Base-by-base conservation (phyloP, 2,797 vertebrate species). In the Apogon hyalosoma region DNA sequence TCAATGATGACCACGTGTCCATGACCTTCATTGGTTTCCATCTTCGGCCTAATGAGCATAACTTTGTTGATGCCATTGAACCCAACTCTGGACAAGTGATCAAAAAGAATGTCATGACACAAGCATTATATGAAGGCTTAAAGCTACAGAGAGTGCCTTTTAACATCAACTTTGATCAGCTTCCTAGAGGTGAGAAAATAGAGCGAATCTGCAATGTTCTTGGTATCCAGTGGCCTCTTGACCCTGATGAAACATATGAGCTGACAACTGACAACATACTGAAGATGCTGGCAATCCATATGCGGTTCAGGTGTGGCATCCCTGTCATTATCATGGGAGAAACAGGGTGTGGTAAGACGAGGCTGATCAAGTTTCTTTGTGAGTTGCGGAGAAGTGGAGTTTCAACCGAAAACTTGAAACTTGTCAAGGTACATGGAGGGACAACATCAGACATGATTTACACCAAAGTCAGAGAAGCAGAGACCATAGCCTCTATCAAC, bases 11-110 rank as follows among this genome's bases (percentile, higher is more conserved):
- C 73, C 95, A 86, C 1, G 69, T 64, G 2, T 97, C 97, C 67
- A 97, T 99, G 96, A 99, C 98, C 0, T 99, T 99, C 83, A 95
- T 99, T 21, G 98, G 98, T n/a, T 98, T 99, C 82, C 95, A 99
- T 82, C 91, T 98, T 16, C 66, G 82, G 53, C 59, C 8, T 14
- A 58, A 72, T 82, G 42, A 16, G 0, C 71, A 92, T 13, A 84
- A 90, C 46, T 64, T 2, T 57, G 84, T 97, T 0, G 95, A 99
- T 62, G 98, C 97, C 3, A 64, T 99, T 63, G 93, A 95, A 14
- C 95, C 92, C 45, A 55, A 55, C 28, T 90, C 89, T 0, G 40
- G 85, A 68, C 71, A 0, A 0, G 53, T 98, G 16, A 97, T 99
- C 75, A 94, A 94, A 89, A 85, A 14, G 14, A 88, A 94, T 13